Percentiles rank a stretch among this genome's conserved stretches.
Conservation (phyloP, 92 coral and sea anemone genomes). For the Porites evermanni region DNA sequence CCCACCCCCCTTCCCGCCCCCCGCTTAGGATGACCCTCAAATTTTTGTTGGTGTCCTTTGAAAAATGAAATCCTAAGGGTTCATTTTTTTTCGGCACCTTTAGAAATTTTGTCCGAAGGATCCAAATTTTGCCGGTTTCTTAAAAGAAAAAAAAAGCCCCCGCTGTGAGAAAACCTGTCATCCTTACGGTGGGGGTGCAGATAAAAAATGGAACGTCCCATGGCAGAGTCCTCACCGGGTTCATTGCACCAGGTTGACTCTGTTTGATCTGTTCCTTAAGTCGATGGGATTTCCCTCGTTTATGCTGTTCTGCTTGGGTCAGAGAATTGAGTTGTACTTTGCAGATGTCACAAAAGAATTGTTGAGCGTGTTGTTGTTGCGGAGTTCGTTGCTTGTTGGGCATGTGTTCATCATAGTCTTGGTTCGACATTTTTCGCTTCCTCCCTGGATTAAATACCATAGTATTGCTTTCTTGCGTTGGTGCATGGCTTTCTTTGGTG, state of each 20-base stretch:
- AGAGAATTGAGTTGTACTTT: conserved; percentile 77
- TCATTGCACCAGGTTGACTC: neutral
- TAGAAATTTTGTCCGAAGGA: too few species aligned
- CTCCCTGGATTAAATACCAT: conserved; percentile 19
- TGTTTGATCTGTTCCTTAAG: conserved; percentile 43
- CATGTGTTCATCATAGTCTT: conserved; percentile 13
- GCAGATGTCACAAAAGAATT: conserved; percentile 77
- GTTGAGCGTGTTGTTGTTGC: neutral
- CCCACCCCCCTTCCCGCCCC: too few species aligned
- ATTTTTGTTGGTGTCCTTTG: too few species aligned
- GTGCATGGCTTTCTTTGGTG: neutral
- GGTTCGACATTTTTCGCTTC: conserved; percentile 54
- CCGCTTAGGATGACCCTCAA: too few species aligned
- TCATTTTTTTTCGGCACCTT: too few species aligned
- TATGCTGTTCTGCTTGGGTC: conserved; percentile 87
- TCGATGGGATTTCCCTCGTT: conserved; percentile 79
- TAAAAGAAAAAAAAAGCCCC: too few species aligned
- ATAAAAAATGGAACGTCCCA: too few species aligned
- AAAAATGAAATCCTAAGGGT: too few species aligned
- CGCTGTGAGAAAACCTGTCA: too few species aligned
- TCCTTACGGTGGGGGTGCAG: too few species aligned
- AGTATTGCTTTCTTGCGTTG: neutral
- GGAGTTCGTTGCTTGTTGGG: conserved; percentile 11
- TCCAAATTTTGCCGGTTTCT: too few species aligned
- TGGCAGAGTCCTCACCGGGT: neutral